Evolutionary conservation across 2,797 vertebrate species (phyloP), one percentile per base, ranked within the genome.

Genomic region (Cynodonichthys magdalenae): DNA sequence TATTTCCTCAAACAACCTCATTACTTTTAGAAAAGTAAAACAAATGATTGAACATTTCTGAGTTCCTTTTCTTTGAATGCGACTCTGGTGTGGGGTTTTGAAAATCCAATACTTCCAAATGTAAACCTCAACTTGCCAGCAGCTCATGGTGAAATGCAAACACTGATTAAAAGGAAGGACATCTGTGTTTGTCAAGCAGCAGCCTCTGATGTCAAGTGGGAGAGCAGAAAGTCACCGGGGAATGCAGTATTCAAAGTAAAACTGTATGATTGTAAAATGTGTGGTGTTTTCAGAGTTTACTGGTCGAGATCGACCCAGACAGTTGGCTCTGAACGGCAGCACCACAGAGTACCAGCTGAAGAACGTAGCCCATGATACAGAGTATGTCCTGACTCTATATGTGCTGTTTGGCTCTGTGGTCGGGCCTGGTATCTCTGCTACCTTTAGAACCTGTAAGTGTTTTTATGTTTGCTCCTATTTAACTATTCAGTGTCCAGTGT

Each of bases 331-430:
- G 64, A 94, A 94, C 46, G 82, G 78, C 75, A 94, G 90, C 12
- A 86, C 84, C 69, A 95, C 92, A 0, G 81, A 92, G 52, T 90
- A 93, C 66, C 87, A 82, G 1, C 85, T 96, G 65, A 93, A 81
- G 64, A 90, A 93, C 19, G 90, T 95, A 72, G 92, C 88, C 63
- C 90, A 94, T 3, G 93, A 95, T 64, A 96, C 95, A 0, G 95
- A 96, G 84, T 97, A 97, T 0, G 90, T 95, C 24, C 92, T 97
- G 48, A 95, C 95, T 0, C 90, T 96, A 15, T 96, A 95, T 0
- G 96, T 96, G 83, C 89, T 96, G 53, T 97, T 97, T 39, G 94
- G 95, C 19, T 87, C 91, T 0, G 75, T 87, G 5, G 92, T 94
- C 18, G 96, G 96, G 27, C 96, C 96, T 0, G 96, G 96, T 0